Base-by-base conservation (phyloP, 53 echinoderm and acorn worm genomes). In the Holothuria scabra region DNA sequence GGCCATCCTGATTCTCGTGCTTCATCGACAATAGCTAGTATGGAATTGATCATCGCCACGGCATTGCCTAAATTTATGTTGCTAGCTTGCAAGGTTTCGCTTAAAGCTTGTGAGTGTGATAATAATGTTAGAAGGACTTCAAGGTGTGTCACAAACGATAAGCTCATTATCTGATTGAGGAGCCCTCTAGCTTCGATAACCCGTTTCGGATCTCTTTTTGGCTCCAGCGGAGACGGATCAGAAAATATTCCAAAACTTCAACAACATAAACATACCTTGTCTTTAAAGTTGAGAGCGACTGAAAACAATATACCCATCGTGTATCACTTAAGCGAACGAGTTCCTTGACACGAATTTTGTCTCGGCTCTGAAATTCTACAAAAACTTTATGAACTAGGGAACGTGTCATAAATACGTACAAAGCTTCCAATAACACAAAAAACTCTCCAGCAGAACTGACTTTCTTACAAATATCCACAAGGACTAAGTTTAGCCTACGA, bases 171-270 rank as follows among this genome's bases (percentile, higher is more conserved):
- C 19, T 79, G 58, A 79, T 56, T 79, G 56, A 79, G 79, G 12
- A 79, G n/a, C n/a, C n/a, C n/a, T n/a, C n/a, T n/a, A n/a, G n/a
- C n/a, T n/a, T n/a, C n/a, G n/a, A n/a, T n/a, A 57, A 79, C 79
- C 28, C 48, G 79, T 79, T 79, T 79, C 0, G 56, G 79, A 79
- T 79, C 79, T 49, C 58, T 52, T 55, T 79, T 79, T 21, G 79
- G 59, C 56, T 46, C 79, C 28, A 66, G n/a, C n/a, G n/a, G n/a
- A n/a, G n/a, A n/a, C n/a, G n/a, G n/a, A n/a, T n/a, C n/a, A n/a
- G n/a, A n/a, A n/a, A n/a, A n/a, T n/a, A n/a, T n/a, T n/a, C n/a
- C n/a, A n/a, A n/a, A n/a, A n/a, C n/a, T n/a, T n/a, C n/a, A n/a
- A n/a, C n/a, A n/a, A n/a, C n/a, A n/a, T n/a, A n/a, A n/a, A n/a